Percentiles rank a stretch among this genome's conserved stretches.
These are phyloP conservation scores for Epinephelus moara DNA, from an alignment of 2,113 vertebrate species.

Conservation along the genomic window DNA sequence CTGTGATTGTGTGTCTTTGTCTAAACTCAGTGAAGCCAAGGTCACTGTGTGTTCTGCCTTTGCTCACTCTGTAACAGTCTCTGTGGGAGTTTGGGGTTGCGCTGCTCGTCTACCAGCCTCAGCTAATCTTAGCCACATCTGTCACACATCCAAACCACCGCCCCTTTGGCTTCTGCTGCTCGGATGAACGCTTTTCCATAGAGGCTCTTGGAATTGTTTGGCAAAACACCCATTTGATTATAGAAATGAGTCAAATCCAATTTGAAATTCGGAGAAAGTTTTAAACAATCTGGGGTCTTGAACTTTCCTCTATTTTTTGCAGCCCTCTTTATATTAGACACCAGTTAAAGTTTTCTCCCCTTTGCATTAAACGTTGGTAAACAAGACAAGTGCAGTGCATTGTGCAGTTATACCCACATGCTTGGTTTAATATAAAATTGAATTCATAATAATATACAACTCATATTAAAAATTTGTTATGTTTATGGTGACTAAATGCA, in stretches of 20 bases:
- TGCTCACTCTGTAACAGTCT: slow-evolving; percentile 44
- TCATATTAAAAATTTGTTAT: too few relatives aligned
- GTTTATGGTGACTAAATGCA: neutral
- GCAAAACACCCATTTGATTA: neutral
- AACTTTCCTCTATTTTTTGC: neutral
- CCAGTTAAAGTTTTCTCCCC: neutral
- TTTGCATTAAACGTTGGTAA: neutral
- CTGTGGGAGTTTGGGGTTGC: slow-evolving; percentile 73
- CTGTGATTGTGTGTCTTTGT: slow-evolving; percentile 42
- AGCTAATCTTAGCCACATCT: slow-evolving; percentile 61
- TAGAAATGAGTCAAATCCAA: slow-evolving; percentile 10
- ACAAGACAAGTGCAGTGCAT: neutral
- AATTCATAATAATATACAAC: neutral
- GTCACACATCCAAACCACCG: slow-evolving; percentile 44
- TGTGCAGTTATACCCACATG: neutral
- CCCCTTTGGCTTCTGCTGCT: slow-evolving; percentile 26
- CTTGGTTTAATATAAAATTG: neutral
- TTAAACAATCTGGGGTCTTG: neutral
- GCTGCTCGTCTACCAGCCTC: slow-evolving; percentile 49
- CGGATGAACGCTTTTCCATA: slow-evolving; percentile 22
- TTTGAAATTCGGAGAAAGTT: neutral
- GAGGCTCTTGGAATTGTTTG: neutral
- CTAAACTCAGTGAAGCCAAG: slow-evolving; percentile 46
- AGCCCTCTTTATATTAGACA: neutral
- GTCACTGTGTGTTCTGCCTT: slow-evolving; percentile 37